Evolutionary conservation across 2,113 vertebrate species (phyloP).

Genomic region (Nycticryphes semicollaris): DNA sequence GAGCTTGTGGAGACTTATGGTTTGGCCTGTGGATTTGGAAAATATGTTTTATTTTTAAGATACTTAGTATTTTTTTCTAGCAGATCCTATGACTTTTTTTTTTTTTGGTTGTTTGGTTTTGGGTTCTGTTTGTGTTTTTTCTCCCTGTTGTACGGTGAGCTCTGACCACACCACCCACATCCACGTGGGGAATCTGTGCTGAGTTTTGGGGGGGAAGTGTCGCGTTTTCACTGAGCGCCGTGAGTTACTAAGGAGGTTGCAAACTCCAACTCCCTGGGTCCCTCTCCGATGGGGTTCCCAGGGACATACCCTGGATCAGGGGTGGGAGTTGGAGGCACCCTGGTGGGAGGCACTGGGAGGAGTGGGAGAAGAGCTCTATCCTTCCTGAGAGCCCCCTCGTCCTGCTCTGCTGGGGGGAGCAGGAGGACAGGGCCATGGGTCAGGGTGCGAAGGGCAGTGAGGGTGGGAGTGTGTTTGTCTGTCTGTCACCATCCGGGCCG

Average conservation of each 20-base stretch:
- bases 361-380: not conserved
- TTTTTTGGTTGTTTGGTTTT: no score
- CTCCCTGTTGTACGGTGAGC: not conserved
- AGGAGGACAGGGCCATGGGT: not conserved
- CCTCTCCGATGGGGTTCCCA: fast-evolving
- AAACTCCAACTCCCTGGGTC: fast-evolving
- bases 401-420: not conserved
- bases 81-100: not conserved
- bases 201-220: not conserved
- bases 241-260: fast-evolving
- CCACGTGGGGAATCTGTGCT: not conserved
- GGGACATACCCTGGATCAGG: fast-evolving
- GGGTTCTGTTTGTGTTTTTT: not conserved
- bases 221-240: fast-evolving
- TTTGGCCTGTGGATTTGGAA: not conserved
- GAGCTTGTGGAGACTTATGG: not conserved
- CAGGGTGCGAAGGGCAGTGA: not conserved
- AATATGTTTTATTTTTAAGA: not conserved
- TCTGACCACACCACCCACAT: not conserved
- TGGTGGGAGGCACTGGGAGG: not conserved
- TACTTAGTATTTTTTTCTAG: not conserved
- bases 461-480: fast-evolving
- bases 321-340: not conserved
- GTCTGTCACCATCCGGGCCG: fast-evolving
- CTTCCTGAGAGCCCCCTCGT: not conserved